Percentiles rank a stretch among this genome's conserved stretches.
Conservation (phyloP, 1,140 invertebrate species). For the Helicoverpa zea region DNA sequence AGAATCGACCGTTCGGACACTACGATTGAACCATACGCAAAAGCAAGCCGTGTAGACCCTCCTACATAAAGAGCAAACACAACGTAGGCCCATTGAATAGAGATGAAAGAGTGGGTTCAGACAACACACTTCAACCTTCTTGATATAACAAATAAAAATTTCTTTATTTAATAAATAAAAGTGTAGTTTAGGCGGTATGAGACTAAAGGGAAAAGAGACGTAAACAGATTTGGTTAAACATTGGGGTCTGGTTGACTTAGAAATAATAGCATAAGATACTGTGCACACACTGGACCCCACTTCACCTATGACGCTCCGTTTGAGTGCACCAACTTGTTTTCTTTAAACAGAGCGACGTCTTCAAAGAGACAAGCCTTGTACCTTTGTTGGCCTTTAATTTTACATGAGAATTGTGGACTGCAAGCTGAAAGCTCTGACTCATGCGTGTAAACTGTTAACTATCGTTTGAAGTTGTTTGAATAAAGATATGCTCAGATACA, state of each 20-base stretch:
- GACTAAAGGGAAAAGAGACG: constrained; percentile 76
- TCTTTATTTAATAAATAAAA: constrained; percentile 63
- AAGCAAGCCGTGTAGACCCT: constrained; percentile 20
- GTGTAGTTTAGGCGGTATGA: constrained; percentile 70
- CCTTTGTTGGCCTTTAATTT: constrained; percentile 40
- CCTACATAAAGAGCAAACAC: constrained; percentile 21
- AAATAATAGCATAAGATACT: constrained; percentile 84
- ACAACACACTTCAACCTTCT: constrained; percentile 53
- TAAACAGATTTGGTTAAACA: constrained; percentile 82
- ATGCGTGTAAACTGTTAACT: constrained; percentile 3
- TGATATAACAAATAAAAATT: constrained; percentile 66
- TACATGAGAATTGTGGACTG: constrained; percentile 32
- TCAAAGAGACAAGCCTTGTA: constrained; percentile 56
- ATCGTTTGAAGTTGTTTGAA: constrained; percentile 21
- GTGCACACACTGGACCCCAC: constrained; percentile 73
- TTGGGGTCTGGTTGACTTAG: constrained; percentile 75
- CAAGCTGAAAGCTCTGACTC: constrained; percentile 29
- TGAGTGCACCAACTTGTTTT: constrained; percentile 79
- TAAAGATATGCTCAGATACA: constrained; percentile 10
- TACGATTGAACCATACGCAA: background rate
- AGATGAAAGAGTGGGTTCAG: constrained; percentile 36
- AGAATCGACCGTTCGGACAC: constrained; percentile 1
- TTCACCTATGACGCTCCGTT: constrained; percentile 75
- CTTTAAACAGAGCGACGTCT: constrained; percentile 78
- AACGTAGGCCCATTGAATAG: constrained; percentile 23